Percentiles rank a stretch among this genome's conserved stretches.
Evolutionary conservation across 1,140 invertebrate genomes (phyloP).

Genomic region (Metaphire vulgaris): DNA sequence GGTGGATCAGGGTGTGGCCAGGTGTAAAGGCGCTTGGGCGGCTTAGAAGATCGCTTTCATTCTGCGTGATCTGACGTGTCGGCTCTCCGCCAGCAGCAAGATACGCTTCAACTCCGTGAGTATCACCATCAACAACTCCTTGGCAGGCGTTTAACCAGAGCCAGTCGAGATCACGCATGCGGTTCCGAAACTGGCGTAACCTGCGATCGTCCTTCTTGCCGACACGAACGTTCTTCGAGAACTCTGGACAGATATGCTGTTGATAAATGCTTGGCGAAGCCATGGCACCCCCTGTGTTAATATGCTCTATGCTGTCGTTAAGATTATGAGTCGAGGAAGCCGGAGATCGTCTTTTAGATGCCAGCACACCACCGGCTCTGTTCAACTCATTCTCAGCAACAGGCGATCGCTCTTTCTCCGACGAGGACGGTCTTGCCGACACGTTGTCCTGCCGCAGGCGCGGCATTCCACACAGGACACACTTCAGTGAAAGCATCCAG

Average conservation of each 20-base stretch:
- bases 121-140: conserved; percentile 80
- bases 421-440: neutral
- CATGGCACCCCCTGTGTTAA: conserved; percentile 47
- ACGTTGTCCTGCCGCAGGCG: neutral
- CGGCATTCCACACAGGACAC: conserved; percentile 69
- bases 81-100: conserved; percentile 80
- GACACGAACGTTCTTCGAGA: conserved; percentile 33
- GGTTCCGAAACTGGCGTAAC: conserved; percentile 58
- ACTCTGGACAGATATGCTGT: neutral
- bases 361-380: neutral
- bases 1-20: conserved; percentile 86
- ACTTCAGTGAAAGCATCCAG: conserved; percentile 80
- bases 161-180: conserved; percentile 70
- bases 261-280: conserved; percentile 31
- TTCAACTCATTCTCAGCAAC: conserved; percentile 5
- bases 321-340: conserved; percentile 9
- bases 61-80: conserved; percentile 73
- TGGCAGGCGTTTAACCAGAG: conserved; percentile 86
- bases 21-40: conserved; percentile 86
- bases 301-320: conserved; percentile 15
- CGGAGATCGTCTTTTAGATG: conserved; percentile 13
- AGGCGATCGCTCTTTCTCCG: neutral
- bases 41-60: conserved; percentile 77
- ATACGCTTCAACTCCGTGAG: conserved; percentile 76
- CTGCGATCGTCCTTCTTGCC: conserved; percentile 63